Base-by-base conservation (phyloP, 2,888 invertebrate species). In the Eristalis arbustorum region DNA sequence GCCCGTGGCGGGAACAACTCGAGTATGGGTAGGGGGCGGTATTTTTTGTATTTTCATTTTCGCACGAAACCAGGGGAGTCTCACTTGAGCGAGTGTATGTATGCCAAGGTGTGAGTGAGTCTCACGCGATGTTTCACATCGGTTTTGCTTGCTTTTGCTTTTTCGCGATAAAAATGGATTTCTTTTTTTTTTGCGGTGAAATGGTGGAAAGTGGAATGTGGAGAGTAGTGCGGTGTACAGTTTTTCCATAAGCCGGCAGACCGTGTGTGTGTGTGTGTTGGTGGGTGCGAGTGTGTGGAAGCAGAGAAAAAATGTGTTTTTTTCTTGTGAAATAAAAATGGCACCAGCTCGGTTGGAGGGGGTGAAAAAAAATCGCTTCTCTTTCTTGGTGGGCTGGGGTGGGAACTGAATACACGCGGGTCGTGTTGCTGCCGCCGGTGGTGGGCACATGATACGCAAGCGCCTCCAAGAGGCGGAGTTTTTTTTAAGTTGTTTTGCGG, bases 381-480 rank as follows among this genome's bases (percentile, higher is more conserved):
- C 34, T 34, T 34, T 63, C 25, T 37, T 64, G 3, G 42, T 75
- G 78, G 71, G 77, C 78, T 83, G 87, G 87, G 87, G 67, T 72
- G 72, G 64, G 62, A 67, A 56, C 73, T 63, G 25, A 22, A 22
- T 56, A 66, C 67, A 68, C 25, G 61, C 49, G 61, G 49, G n/a
- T 49, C 49, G 49, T 49, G 49, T 2, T 42, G 42, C 25, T 37
- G 78, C 71, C 78, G 78, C 59, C 81, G 69, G 81, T 56, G 62
- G 67, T 63, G 73, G 49, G 42, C 63, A 72, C 83, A 82, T 63
- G 78, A 73, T 87, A 87, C 87, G 87, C 87, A 87, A 79, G 87
- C 87, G 87, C 87, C 83, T 83, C 78, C 42, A 87, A 87, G 87
- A 87, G 87, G 87, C 87, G 87, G 87, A 87, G 87, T 87, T 87